A percentile compares a stretch with the other conserved stretches of the same genome.
phyloP scores from a whole-genome alignment of 2,888 invertebrate species.

The Sympetrum striolatum region DNA sequence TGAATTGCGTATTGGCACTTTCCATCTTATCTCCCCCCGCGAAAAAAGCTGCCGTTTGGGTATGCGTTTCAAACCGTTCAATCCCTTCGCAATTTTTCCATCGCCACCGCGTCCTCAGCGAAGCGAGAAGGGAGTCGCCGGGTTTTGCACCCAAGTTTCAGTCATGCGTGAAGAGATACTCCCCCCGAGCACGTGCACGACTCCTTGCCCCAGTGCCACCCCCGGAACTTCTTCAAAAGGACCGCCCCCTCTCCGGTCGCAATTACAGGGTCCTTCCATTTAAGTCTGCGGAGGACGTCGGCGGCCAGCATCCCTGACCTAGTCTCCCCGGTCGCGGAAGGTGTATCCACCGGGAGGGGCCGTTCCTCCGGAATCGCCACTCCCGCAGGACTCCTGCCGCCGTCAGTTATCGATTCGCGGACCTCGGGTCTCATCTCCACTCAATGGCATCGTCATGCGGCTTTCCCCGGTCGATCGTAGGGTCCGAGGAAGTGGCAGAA shows the following conservation, averaged over 20 bases:
- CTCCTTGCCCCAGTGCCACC: neutral
- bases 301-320: slow-evolving; percentile 3
- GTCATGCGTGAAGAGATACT: neutral
- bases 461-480: neutral
- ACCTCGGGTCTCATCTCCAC: neutral
- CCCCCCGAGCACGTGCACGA: neutral
- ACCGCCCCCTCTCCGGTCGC: neutral
- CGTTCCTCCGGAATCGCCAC: neutral
- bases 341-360: neutral
- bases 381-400: neutral
- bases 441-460: neutral
- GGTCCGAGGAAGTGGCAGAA: too few species aligned
- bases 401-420: neutral
- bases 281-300: neutral
- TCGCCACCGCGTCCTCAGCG: neutral
- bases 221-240: neutral
- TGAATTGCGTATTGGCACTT: neutral
- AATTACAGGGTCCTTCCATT: neutral
- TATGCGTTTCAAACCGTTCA: neutral
- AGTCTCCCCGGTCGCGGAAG: neutral
- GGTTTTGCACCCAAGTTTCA: neutral
- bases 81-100: neutral
- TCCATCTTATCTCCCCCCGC: neutral
- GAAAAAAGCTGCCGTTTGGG: neutral
- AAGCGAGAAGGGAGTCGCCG: neutral